phyloP scores from a whole-genome alignment of 2,113 vertebrate species.

The Leucopsar rothschildi region DNA sequence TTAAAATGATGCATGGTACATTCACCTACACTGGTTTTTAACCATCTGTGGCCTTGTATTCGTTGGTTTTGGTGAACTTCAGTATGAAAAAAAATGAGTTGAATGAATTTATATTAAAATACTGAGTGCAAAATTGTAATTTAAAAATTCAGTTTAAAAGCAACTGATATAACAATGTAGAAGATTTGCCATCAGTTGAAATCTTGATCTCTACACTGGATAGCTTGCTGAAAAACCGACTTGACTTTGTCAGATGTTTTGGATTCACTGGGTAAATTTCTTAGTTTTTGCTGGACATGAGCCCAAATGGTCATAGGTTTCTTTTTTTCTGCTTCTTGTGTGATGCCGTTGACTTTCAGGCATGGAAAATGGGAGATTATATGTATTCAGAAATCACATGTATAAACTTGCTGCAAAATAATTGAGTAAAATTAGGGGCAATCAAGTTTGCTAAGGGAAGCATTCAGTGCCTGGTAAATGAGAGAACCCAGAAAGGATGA shows the following conservation, averaged over 20 bases:
- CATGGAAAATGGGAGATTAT: neutral
- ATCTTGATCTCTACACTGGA: neutral
- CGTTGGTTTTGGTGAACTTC: neutral
- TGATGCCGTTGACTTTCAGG: neutral
- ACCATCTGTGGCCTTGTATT: neutral
- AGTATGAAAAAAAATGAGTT: neutral
- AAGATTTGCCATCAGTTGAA: neutral
- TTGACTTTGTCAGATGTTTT: neutral
- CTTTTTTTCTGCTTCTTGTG: neutral
- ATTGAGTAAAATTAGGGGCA: neutral
- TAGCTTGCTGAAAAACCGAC: neutral
- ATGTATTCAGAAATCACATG: neutral
- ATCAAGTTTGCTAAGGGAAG: neutral
- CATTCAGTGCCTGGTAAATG: neutral
- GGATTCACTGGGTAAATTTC: neutral
- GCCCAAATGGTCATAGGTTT: neutral
- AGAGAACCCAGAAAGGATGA: neutral
- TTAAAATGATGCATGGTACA: neutral
- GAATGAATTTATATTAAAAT: neutral
- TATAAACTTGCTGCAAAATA: neutral
- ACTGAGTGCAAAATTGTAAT: neutral
- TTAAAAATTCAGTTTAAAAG: neutral
- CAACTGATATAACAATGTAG: accelerated
- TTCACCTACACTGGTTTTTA: neutral
- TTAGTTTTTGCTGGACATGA: neutral